These are phyloP conservation scores for Hermodice carunculata DNA, from an alignment of 2,888 invertebrate species.

Conservation along the genomic window DNA sequence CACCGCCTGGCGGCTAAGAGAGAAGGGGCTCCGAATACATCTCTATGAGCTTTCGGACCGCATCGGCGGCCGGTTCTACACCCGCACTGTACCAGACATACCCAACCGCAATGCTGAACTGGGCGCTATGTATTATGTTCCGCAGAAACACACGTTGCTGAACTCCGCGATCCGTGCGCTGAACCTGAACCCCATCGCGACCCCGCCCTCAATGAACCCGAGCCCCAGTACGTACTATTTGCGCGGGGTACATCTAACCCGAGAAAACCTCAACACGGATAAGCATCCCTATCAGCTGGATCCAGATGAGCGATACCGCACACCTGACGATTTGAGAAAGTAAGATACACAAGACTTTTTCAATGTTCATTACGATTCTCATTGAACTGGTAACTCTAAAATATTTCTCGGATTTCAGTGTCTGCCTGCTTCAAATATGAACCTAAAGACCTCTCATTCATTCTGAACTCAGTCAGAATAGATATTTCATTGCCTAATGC, in stretches of 20 bases:
- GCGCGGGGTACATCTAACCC: slow-evolving; percentile 21
- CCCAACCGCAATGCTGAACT: slow-evolving; percentile 22
- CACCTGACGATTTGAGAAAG: slow-evolving; percentile 17
- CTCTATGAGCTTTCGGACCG: slow-evolving; percentile 27
- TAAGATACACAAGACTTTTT: too few species aligned
- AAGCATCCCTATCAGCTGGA: slow-evolving; percentile 22
- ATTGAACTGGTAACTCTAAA: too few species aligned
- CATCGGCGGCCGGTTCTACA: slow-evolving; percentile 31
- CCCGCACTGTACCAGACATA: slow-evolving; percentile 12
- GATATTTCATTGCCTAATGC: too few species aligned
- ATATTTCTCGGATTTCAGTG: too few species aligned
- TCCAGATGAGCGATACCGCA: slow-evolving; percentile 5
- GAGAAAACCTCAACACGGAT: neutral
- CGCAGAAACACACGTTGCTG: slow-evolving; percentile 27
- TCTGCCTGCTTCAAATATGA: too few species aligned
- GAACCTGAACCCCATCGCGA: slow-evolving; percentile 15
- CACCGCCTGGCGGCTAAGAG: slow-evolving; percentile 31
- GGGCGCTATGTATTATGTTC: slow-evolving; percentile 31
- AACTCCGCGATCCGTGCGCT: slow-evolving; percentile 34
- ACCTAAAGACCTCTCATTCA: too few species aligned
- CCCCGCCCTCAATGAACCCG: slow-evolving; percentile 31
- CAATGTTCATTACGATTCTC: too few species aligned
- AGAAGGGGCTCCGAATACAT: slow-evolving; percentile 12
- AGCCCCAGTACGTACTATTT: slow-evolving; percentile 35
- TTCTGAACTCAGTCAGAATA: too few species aligned